These are phyloP conservation scores for Dascillus cervinus DNA, from an alignment of 2,888 invertebrate species.

Conservation along the genomic window DNA sequence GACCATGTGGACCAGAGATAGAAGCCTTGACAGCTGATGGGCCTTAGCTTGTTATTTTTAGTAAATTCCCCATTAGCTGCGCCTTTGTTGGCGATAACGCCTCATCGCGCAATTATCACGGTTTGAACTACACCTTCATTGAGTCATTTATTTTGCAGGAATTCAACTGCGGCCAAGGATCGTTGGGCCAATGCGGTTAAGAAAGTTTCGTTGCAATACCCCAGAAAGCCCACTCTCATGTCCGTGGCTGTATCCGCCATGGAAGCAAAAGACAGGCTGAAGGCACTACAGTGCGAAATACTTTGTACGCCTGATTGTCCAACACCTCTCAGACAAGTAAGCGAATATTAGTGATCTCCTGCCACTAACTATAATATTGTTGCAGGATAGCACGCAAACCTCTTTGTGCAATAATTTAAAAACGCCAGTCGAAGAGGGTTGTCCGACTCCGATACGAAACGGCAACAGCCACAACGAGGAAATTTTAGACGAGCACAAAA, in stretches of 20 bases:
- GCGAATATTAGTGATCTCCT: background rate
- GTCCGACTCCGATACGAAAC: slow-evolving; percentile 21
- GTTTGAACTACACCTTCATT: background rate
- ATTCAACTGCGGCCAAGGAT: slow-evolving; percentile 19
- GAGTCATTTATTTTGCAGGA: slow-evolving; percentile 7
- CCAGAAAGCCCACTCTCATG: slow-evolving; percentile 27
- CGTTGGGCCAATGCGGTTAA: slow-evolving; percentile 33
- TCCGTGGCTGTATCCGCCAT: slow-evolving; percentile 30
- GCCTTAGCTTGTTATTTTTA: slow-evolving; percentile 1
- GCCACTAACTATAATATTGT: too few species aligned
- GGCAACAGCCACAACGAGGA: slow-evolving; percentile 22
- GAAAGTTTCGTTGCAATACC: slow-evolving; percentile 29
- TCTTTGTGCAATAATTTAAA: slow-evolving; percentile 23
- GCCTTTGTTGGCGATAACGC: background rate
- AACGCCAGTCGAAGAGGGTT: slow-evolving; percentile 17
- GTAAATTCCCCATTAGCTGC: background rate
- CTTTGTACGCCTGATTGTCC: background rate
- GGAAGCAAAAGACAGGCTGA: slow-evolving; percentile 25
- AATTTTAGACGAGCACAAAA: slow-evolving; percentile 4
- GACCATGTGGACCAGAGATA: slow-evolving; percentile 10
- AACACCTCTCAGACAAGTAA: background rate
- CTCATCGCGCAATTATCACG: too few species aligned
- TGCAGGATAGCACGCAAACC: slow-evolving; percentile 24
- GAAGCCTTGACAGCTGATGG: slow-evolving; percentile 5
- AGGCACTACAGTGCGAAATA: slow-evolving; percentile 7